Percentiles rank a stretch among this genome's conserved stretches.
Conservation (phyloP, 1,140 invertebrate species). For the Liolophura sinensis region DNA sequence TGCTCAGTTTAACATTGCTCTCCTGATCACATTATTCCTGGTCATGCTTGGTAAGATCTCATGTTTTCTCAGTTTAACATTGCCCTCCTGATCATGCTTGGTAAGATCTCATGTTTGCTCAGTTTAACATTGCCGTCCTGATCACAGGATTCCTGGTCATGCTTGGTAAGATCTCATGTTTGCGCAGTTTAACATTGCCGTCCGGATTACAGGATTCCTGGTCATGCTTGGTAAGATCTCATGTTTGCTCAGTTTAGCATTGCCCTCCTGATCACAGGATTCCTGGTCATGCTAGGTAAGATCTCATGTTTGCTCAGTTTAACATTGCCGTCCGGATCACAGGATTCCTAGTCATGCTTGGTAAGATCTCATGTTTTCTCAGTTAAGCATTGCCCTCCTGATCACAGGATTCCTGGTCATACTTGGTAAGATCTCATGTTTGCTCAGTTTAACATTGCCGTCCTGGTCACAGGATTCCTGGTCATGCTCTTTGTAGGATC, state of each 20-base stretch:
- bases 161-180: slow-evolving; percentile 72
- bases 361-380: slow-evolving; percentile 65
- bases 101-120: slow-evolving; percentile 65
- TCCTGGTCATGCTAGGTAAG: slow-evolving; percentile 86
- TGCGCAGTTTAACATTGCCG: slow-evolving; percentile 74
- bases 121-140: slow-evolving; percentile 71
- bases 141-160: slow-evolving; percentile 81
- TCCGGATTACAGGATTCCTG: slow-evolving; percentile 76
- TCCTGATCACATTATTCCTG: slow-evolving; percentile 76
- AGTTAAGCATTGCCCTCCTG: slow-evolving; percentile 70
- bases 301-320: slow-evolving; percentile 26
- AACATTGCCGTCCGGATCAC: slow-evolving; percentile 75
- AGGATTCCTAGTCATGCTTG: slow-evolving; percentile 82
- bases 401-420: slow-evolving; percentile 81
- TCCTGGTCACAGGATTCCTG: slow-evolving; percentile 76
- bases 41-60: slow-evolving; percentile 80
- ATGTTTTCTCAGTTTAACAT: too few relatives aligned
- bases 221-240: slow-evolving; percentile 80
- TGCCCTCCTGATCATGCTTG: slow-evolving; percentile 86
- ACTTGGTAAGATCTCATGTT: slow-evolving; percentile 72
- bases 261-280: slow-evolving; percentile 75
- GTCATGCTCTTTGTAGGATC: slow-evolving; percentile 83
- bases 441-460: slow-evolving; percentile 68
- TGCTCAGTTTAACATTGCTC: slow-evolving; percentile 68
- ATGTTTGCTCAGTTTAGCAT: slow-evolving; percentile 52